A percentile compares a stretch with the other conserved stretches of the same genome.
Conservation (phyloP, 2,113 vertebrate species). For the Pristiophorus japonicus region DNA sequence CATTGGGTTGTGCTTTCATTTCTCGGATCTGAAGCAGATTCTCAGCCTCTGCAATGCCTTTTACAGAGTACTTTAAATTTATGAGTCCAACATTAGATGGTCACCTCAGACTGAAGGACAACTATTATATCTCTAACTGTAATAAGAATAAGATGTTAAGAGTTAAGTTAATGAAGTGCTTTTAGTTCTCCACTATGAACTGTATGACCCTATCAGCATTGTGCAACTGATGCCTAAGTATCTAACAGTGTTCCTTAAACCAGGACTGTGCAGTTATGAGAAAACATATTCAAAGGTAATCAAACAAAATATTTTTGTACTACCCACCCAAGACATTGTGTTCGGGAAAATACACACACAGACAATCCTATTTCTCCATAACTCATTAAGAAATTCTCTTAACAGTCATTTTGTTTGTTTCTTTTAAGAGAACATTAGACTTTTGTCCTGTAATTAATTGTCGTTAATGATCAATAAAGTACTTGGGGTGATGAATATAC, state of each 20-base stretch:
- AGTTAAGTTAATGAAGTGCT: too few species aligned
- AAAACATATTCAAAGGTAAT: not conserved
- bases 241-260: not conserved
- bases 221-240: not conserved
- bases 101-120: not conserved
- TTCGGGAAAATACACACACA: not conserved
- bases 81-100: not conserved
- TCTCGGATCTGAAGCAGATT: too few species aligned
- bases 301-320: not conserved
- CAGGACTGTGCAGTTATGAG: not conserved
- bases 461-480: not conserved
- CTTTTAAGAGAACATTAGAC: constrained; percentile 1
- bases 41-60: not conserved
- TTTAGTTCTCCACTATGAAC: not conserved
- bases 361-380: not conserved
- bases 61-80: not conserved
- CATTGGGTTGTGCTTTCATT: not conserved
- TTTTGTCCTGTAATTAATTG: not conserved
- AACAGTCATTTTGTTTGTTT: not conserved
- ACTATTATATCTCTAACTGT: too few species aligned
- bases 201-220: not conserved
- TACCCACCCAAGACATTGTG: not conserved
- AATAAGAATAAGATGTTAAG: too few species aligned
- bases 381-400: not conserved
- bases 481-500: not conserved